Conservation (phyloP, 2,113 vertebrate genomes). For the Trachemys scripta region DNA sequence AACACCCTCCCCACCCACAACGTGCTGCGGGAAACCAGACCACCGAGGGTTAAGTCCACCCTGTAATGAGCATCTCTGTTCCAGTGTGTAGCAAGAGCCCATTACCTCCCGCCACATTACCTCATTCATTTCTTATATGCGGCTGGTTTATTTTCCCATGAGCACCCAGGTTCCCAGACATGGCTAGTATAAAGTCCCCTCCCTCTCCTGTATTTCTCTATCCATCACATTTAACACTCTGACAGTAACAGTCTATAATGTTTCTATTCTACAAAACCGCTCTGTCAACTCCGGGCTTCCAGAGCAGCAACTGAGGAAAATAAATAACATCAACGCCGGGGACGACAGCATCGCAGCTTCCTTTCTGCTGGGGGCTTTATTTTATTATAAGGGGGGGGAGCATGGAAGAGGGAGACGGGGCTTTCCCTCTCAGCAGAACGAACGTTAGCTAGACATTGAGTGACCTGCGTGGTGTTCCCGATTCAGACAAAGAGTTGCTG, state of each 20-base stretch:
- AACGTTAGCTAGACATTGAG: neutral
- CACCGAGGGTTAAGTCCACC: constrained; percentile 83
- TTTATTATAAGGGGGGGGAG: constrained; percentile 16
- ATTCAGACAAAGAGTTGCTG: constrained; percentile 16
- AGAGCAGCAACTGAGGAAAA: constrained; percentile 97
- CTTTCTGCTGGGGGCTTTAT: constrained; percentile 74
- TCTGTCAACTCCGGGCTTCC: constrained; percentile 97
- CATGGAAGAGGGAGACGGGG: neutral
- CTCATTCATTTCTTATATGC: constrained; percentile 94
- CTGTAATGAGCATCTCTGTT: constrained; percentile 87
- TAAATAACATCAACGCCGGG: constrained; percentile 94
- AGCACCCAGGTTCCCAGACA: constrained; percentile 90
- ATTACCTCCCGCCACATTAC: constrained; percentile 96
- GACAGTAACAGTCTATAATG: constrained; percentile 99
- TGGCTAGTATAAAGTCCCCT: constrained; percentile 89
- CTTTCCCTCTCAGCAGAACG: neutral
- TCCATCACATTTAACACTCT: constrained; percentile 99
- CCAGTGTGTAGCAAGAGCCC: constrained; percentile 90
- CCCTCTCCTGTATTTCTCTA: constrained; percentile 92
- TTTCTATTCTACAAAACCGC: constrained; percentile 99
- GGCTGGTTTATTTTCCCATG: constrained; percentile 92
- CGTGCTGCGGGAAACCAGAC: constrained; percentile 36
- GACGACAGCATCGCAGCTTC: constrained; percentile 82
- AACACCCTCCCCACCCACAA: neutral
- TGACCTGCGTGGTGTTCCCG: neutral